Conservation (phyloP, 2,888 invertebrate species). For the Tryphoninae sp. region DNA sequence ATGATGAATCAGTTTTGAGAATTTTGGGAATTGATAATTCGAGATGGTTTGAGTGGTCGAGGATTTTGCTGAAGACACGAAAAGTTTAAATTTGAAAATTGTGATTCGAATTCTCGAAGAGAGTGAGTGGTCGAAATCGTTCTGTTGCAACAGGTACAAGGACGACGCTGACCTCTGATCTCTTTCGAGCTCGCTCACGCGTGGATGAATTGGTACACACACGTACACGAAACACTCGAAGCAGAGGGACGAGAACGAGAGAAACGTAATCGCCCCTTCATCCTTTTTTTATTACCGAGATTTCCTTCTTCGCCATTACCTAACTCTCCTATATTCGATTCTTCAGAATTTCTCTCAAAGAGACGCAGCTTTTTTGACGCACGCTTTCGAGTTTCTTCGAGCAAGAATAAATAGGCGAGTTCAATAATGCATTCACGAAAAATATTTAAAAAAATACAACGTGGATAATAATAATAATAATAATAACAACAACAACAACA, state of each 20-base stretch:
- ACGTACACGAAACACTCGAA: neutral
- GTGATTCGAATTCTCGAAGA: conserved; percentile 3
- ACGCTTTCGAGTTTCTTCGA: neutral
- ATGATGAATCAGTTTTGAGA: neutral
- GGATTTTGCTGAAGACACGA: conserved; percentile 8
- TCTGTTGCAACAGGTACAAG: conserved; percentile 60
- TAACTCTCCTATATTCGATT: conserved; percentile 14
- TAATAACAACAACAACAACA: too few species aligned
- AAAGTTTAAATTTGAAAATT: conserved; percentile 32
- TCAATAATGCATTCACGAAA: too few species aligned
- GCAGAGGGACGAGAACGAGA: conserved; percentile 1
- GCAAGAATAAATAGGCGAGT: neutral
- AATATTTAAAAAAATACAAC: too few species aligned
- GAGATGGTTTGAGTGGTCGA: neutral
- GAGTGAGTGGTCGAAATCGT: conserved; percentile 19
- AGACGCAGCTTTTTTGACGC: neutral
- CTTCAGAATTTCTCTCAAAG: neutral
- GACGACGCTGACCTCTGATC: conserved; percentile 40
- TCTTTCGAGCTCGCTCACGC: neutral
- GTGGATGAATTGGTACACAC: neutral
- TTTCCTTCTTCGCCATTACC: neutral
- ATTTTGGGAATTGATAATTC: neutral
- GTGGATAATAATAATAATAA: too few species aligned
- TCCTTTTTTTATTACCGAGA: neutral
- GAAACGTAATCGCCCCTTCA: conserved; percentile 15